Base-by-base conservation (phyloP, 2,797 vertebrate species). In the Gila robusta region DNA sequence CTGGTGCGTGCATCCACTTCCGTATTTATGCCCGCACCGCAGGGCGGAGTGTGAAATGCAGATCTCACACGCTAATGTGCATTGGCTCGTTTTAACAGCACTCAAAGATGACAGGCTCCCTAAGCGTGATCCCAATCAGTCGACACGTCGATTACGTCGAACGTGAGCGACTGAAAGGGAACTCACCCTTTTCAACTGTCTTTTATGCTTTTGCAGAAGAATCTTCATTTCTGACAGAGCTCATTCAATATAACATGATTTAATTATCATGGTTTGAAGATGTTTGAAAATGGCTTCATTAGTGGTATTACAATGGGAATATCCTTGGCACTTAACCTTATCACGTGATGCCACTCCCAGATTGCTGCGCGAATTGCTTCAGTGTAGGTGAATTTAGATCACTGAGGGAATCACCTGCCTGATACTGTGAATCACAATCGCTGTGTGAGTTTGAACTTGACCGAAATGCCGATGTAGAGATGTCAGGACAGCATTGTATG, bases 221-320 rank as follows among this genome's bases (percentile, higher is more conserved):
- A n/a, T 78, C 32, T 37, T 39, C 11, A 84, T 84, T 35, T 77
- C 41, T 49, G 28, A 74, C 32, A 35, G 16, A 66, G 11, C 26
- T 74, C 7, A 16, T 83, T 49, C 59, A 11, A 35, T 9, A 69
- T 6, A 81, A 35, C 10, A 47, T 37, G 8, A 81, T 37, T 70
- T 54, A 52, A 54, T 71, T 28, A 47, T 71, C 17, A 79, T 66
- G 41, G 16, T 79, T 44, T 79, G n/a, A 64, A 41, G 54, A 64
- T 64, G 76, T 80, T 67, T 54, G 19, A 81, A 66, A 11, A 56
- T 39, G 66, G 35, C 66, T 81, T 70, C 64, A 52, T 81, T 81
- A 69, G 41, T 52, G 32, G 66, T 81, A 71, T 16, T 56, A 41
- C 1, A 16, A 54, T 71, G 49, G 49, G 80, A 81, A 62, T 72